Evolutionary conservation across 1,140 invertebrate genomes (phyloP).

Genomic region (fruit fly (Drosophila melanogaster)): Release_6_plus_ISO1_MT NT_033777.3:23521501-23522000

Average conservation of each 20-base stretch:
- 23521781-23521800: neutral
- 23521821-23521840: conserved; percentile 52
- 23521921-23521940: conserved; percentile 19
- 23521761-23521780: conserved; percentile 40
- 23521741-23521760: conserved; percentile 61
- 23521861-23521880: conserved; percentile 30
- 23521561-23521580: neutral
- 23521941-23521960: conserved; percentile 52
- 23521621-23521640: conserved; percentile 51
- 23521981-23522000: conserved; percentile 49
- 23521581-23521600: conserved; percentile 26
- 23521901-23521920: conserved; percentile 54
- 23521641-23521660: conserved; percentile 35
- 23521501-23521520: neutral
- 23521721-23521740: conserved; percentile 80
- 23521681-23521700: conserved; percentile 49
- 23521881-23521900: conserved; percentile 52
- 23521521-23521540: neutral
- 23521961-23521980: conserved; percentile 38
- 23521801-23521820: conserved; percentile 4
- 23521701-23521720: conserved; percentile 66
- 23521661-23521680: conserved; percentile 64
- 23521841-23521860: conserved; percentile 76
- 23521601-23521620: conserved; percentile 20
- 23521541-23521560: neutral